A percentile compares a stretch with the other conserved stretches of the same genome.
These are phyloP conservation scores for Thera britannica DNA, from an alignment of 2,888 invertebrate species.

Conservation along the genomic window DNA sequence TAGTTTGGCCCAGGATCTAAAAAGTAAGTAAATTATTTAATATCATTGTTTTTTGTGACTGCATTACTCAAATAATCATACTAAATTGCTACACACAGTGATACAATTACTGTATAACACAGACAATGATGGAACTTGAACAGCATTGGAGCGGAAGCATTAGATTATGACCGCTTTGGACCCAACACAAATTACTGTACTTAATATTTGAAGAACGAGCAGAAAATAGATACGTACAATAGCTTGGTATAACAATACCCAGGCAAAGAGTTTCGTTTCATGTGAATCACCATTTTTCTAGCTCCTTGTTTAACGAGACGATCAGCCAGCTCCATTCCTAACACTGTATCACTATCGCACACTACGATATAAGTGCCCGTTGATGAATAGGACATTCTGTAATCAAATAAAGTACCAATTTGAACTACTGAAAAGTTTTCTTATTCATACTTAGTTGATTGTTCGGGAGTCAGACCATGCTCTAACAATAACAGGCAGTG, in stretches of 20 bases:
- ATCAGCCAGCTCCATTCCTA: constrained; percentile 57
- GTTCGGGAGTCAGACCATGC: too few relatives aligned
- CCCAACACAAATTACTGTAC: too few relatives aligned
- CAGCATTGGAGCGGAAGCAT: too few relatives aligned
- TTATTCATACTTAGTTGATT: too few relatives aligned
- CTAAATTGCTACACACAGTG: too few relatives aligned
- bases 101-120: too few relatives aligned
- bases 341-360: constrained; percentile 47
- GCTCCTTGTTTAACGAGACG: constrained; percentile 56
- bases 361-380: constrained; percentile 53
- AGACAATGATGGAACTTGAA: too few relatives aligned
- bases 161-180: too few relatives aligned
- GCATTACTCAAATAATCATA: too few relatives aligned
- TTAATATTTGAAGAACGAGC: too few relatives aligned
- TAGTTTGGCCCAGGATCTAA: constrained; percentile 54
- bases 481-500: too few relatives aligned
- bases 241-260: constrained; percentile 57
- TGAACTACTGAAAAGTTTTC: background rate
- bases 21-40: constrained; percentile 1
- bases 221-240: constrained; percentile 47
- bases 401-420: constrained; percentile 15
- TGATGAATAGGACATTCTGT: constrained; percentile 53
- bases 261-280: constrained; percentile 45
- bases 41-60: too few relatives aligned
- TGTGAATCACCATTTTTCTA: constrained; percentile 53